phyloP scores from a whole-genome alignment of 1,140 invertebrate species.

The Drosophila nebulosa region DNA sequence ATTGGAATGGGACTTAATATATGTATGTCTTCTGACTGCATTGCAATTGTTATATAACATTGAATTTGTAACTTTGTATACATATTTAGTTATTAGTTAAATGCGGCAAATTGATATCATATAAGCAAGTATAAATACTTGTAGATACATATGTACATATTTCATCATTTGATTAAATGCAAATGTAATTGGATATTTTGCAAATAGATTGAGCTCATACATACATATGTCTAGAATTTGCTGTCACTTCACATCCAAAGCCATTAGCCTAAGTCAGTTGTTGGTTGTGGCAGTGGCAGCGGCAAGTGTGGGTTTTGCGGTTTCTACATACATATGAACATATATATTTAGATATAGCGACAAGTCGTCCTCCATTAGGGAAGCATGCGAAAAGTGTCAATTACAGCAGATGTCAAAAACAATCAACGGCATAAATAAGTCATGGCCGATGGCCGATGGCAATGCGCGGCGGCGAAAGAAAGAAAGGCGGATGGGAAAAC shows the following conservation, averaged over 20 bases:
- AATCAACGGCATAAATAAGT: constrained; percentile 71
- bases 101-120: constrained; percentile 33
- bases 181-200: constrained; percentile 56
- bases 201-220: constrained; percentile 30
- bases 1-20: neutral
- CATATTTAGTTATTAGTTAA: constrained; percentile 19
- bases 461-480: neutral
- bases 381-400: constrained; percentile 70
- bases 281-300: neutral
- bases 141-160: neutral
- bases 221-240: constrained; percentile 29
- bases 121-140: neutral
- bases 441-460: constrained; percentile 32
- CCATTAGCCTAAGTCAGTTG: constrained; percentile 36
- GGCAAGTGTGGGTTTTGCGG: constrained; percentile 43
- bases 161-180: constrained; percentile 20
- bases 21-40: neutral
- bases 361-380: constrained; percentile 38
- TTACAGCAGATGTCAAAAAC: constrained; percentile 67
- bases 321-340: neutral
- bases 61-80: neutral
- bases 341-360: neutral
- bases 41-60: neutral
- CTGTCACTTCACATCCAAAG: constrained; percentile 20
- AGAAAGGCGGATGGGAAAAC: neutral